Conservation (phyloP, 2,888 invertebrate genomes). For the Nymphalis c-album region DNA sequence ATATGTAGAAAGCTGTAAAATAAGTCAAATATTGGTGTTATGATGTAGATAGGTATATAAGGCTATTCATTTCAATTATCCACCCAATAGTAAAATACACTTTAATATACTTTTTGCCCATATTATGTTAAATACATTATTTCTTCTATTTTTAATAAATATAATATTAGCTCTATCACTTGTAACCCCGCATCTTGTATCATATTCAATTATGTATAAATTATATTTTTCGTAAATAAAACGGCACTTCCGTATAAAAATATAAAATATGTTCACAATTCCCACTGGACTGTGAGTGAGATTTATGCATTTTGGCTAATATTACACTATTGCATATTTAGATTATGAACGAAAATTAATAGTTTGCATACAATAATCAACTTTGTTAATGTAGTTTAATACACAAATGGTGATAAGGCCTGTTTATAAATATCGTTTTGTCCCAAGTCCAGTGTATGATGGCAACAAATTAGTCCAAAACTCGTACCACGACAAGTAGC, state of each 20-base stretch:
- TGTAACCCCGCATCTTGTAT: constrained; percentile 6
- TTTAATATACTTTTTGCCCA: constrained; percentile 11
- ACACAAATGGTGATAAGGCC: background rate
- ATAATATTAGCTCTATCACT: constrained; percentile 4
- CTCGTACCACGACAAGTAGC: background rate
- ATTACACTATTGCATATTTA: constrained; percentile 1
- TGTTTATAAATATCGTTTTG: constrained; percentile 3
- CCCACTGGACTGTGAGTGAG: constrained; percentile 22
- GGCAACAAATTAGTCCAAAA: background rate
- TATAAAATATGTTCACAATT: constrained; percentile 19
- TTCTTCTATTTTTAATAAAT: background rate
- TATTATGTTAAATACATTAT: constrained; percentile 4
- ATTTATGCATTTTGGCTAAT: constrained; percentile 2
- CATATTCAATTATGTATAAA: constrained; percentile 9
- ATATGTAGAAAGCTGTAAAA: constrained; percentile 50
- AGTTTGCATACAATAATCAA: background rate
- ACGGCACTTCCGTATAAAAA: constrained; percentile 19
- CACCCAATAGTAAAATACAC: constrained; percentile 54
- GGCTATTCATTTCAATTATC: constrained; percentile 51
- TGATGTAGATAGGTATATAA: constrained; percentile 56
- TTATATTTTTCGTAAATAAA: constrained; percentile 18
- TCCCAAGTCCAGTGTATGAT: constrained; percentile 17
- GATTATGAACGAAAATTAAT: constrained; percentile 5
- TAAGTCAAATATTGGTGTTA: constrained; percentile 57
- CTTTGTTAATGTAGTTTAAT: background rate